phyloP scores from a whole-genome alignment of 2,113 vertebrate species.

The Pituophis catenifer region DNA sequence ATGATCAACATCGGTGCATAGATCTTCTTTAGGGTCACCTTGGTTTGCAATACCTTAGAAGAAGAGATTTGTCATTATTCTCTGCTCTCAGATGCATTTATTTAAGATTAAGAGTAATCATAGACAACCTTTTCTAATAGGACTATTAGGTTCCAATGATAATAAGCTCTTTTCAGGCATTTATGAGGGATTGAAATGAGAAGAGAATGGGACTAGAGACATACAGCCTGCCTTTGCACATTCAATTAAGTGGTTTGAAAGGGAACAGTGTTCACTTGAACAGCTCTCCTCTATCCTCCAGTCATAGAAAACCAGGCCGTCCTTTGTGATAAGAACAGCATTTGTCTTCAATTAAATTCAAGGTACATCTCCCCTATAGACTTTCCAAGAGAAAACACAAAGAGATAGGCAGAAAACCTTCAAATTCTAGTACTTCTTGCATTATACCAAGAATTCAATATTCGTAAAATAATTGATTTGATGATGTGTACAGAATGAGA shows the following conservation, averaged over 20 bases:
- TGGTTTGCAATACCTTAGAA: conserved; percentile 46
- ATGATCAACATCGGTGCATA: conserved; percentile 35
- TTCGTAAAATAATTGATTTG: not conserved
- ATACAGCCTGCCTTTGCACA: not conserved
- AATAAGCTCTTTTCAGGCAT: not conserved
- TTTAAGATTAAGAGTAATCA: not conserved
- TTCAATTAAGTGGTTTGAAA: not conserved
- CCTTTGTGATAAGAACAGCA: not conserved
- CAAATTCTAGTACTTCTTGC: not conserved
- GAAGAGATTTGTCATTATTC: conserved; percentile 24
- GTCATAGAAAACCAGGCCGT: not conserved
- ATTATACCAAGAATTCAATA: not conserved
- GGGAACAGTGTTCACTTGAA: not conserved
- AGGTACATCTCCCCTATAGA: not conserved
- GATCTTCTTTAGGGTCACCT: conserved; percentile 17
- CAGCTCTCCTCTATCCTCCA: not conserved
- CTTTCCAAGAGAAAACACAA: not conserved
- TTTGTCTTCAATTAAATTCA: not conserved
- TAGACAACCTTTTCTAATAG: not conserved
- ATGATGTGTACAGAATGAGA: not conserved
- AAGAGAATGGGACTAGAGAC: not conserved
- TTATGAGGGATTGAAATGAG: not conserved
- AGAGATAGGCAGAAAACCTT: not conserved
- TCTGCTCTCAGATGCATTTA: not conserved
- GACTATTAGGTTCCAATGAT: not conserved